phyloP scores from a whole-genome alignment of 92 coral and sea anemone genomes.

The Epizoanthus illoricatus region DNA sequence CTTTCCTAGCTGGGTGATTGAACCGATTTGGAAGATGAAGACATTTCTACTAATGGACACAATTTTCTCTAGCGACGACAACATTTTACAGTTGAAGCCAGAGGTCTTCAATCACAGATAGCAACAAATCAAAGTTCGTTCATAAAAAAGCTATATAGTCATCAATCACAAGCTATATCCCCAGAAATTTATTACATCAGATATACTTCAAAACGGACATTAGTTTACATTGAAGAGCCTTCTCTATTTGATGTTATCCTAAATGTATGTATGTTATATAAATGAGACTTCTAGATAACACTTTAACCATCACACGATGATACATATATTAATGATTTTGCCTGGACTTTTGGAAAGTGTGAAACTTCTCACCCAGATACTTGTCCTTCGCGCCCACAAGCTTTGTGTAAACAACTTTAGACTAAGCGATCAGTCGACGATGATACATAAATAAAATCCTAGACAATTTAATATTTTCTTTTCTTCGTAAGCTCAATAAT shows the following conservation, averaged over 20 bases:
- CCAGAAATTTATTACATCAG: constrained; percentile 36
- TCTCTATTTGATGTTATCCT: constrained; percentile 30
- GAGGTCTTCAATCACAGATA: constrained; percentile 28
- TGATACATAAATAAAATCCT: constrained; percentile 22
- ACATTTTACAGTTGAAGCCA: constrained; percentile 22
- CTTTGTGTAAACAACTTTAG: constrained; percentile 32
- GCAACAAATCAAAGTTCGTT: constrained; percentile 25
- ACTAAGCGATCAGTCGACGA: constrained; percentile 35
- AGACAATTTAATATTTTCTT: constrained; percentile 12
- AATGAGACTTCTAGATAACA: constrained; percentile 17
- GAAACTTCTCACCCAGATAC: constrained; percentile 3
- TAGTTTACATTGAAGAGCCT: constrained; percentile 36
- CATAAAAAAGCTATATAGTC: constrained; percentile 22
- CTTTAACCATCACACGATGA: background rate
- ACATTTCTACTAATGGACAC: constrained; percentile 14
- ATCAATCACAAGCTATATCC: constrained; percentile 34
- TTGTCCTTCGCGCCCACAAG: background rate
- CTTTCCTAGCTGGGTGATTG: constrained; percentile 1
- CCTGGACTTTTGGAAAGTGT: background rate
- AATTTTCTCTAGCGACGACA: constrained; percentile 37
- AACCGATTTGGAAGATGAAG: constrained; percentile 2
- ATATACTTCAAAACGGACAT: constrained; percentile 44
- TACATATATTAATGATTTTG: background rate
- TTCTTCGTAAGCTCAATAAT: constrained; percentile 5
- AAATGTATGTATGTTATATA: constrained; percentile 24